Percentiles rank a stretch among this genome's conserved stretches.
Evolutionary conservation across 2,797 vertebrate genomes (phyloP).

Genomic region (Urocyon cinereoargenteus): DNA sequence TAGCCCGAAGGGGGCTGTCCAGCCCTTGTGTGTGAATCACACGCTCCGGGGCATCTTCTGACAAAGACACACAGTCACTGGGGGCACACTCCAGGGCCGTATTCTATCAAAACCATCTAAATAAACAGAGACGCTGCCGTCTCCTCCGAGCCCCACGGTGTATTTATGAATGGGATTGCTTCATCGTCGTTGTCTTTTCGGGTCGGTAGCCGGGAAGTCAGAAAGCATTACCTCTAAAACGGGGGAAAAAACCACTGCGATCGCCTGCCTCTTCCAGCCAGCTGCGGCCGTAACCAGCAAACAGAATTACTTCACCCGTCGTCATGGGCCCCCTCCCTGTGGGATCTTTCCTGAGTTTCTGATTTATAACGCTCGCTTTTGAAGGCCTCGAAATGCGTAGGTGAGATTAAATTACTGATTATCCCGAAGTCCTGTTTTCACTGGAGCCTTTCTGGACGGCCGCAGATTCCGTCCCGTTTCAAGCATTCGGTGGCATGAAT

Average conservation of each 20-base stretch:
- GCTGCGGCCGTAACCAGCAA: conserved; percentile 79
- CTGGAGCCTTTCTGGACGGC: conserved; percentile 84
- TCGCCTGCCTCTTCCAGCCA: conserved; percentile 75
- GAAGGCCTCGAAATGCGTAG: conserved; percentile 83
- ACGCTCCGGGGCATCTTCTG: background rate
- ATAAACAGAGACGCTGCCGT: conserved; percentile 57
- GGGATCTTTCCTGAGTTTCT: conserved; percentile 78
- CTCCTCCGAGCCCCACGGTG: conserved; percentile 26
- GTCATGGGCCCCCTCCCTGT: conserved; percentile 74
- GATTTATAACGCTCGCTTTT: conserved; percentile 83
- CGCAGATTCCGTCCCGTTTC: conserved; percentile 87
- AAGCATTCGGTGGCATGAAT: conserved; percentile 91
- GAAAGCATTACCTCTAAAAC: conserved; percentile 51
- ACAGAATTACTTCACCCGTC: conserved; percentile 78
- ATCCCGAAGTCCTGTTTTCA: conserved; percentile 82
- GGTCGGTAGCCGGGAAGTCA: conserved; percentile 70
- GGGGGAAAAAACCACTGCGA: background rate
- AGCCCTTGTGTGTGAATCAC: background rate
- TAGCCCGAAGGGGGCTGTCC: background rate
- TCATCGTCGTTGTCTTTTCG: conserved; percentile 49
- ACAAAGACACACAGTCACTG: background rate
- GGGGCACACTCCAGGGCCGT: background rate
- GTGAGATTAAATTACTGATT: conserved; percentile 86
- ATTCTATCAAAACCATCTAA: background rate
- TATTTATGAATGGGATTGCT: conserved; percentile 74